Evolutionary conservation across 2,113 vertebrate genomes (phyloP), one percentile per base, ranked within the genome.

Genomic region (Phyllopteryx taeniolatus): DNA sequence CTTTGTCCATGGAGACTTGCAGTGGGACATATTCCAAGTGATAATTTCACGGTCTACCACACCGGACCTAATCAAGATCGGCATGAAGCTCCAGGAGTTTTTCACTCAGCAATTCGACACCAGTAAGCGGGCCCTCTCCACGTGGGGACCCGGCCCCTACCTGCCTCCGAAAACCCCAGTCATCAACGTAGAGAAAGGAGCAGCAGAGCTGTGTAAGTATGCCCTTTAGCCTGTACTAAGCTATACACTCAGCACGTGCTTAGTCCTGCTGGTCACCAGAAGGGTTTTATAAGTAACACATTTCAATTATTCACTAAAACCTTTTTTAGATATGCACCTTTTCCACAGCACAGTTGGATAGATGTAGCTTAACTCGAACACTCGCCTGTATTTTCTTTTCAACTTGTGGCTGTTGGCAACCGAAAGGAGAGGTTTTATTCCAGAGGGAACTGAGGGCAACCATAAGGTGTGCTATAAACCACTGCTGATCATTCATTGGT

Each of bases 11-110:
- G 98, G 98, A 69, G 98, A 99, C 87, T 85, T 99, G 88, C 96
- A 98, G 86, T 99, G 98, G 98, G 97, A 99, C 92, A 98, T 98
- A 83, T 99, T 99, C 90, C 98, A 99, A 93, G 98, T 99, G 77
- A 99, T 99, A 92, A 99, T 99, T 91, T 99, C 98, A 51, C 94
- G 98, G 88, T 98, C 96, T 0, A 99, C 98, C 54, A 99, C 98
- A 0, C 98, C 98, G 62, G 98, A 99, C 90, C 94, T 99, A 75
- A 98, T 99, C 88, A 99, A 99, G 94, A 99, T 99, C 71, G 96
- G 96, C 90, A 98, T 98, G 98, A 99, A 99, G 85, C 94, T 99
- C 57, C 98, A 99, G 88, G 98, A 99, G 91, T 99, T 99, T 89
- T 99, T 99, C 83, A 99, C 98, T 54, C 96, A 98, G 83, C 98